Evolutionary conservation across 2,797 vertebrate genomes (phyloP).

Genomic region (Prunella strophiata): DNA sequence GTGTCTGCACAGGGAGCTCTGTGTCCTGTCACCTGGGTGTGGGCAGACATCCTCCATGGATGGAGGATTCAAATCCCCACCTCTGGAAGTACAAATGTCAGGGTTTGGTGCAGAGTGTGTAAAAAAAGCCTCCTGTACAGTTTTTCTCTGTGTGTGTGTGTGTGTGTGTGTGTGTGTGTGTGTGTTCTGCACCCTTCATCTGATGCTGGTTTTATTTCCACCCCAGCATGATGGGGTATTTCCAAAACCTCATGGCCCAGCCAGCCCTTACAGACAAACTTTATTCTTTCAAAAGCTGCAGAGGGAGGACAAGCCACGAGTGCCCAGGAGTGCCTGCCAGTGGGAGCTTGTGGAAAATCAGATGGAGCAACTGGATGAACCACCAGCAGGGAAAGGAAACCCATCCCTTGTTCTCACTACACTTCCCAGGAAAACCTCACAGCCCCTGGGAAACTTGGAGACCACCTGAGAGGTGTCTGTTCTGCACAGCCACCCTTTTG

Average conservation of each 20-base stretch:
- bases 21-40: background rate
- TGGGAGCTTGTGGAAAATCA: background rate
- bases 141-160: background rate
- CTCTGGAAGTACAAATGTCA: background rate
- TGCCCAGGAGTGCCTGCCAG: background rate
- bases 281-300: background rate
- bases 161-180: background rate
- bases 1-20: background rate
- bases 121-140: background rate
- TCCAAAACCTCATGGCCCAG: background rate
- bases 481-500: background rate
- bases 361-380: background rate
- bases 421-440: background rate
- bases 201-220: background rate
- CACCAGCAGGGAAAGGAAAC: background rate
- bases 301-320: background rate
- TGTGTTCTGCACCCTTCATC: background rate
- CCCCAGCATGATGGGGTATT: background rate
- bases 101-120: background rate
- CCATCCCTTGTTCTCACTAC: background rate
- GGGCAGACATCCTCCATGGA: background rate
- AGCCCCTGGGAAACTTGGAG: background rate
- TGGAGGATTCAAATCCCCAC: background rate
- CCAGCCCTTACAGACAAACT: slow-evolving; percentile 2
- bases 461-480: background rate